Evolutionary conservation across 2,888 invertebrate species (phyloP), one percentile per base, ranked within the genome.

Genomic region (Ecdyonurus torrentis): DNA sequence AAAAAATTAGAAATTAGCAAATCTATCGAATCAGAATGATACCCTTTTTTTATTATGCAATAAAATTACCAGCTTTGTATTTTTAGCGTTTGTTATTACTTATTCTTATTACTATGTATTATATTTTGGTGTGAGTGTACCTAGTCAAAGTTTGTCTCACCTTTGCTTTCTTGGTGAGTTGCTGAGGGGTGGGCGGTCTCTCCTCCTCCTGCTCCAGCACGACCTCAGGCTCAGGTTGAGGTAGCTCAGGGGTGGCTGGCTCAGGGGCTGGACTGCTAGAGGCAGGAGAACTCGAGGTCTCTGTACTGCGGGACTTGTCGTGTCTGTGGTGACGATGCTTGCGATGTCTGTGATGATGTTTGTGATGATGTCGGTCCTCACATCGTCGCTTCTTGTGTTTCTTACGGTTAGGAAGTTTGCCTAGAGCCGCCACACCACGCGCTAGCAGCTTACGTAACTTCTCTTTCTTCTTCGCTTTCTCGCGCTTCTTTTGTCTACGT

Each of bases 301-400:
- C 59, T 23, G 23, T 59, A 3, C 18, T 18, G 18, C 59, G 23
- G 18, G 37, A 37, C 37, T 37, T 37, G 37, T 37, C 37, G 37
- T 37, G 52, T 24, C 60, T 52, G 25, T 75, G 72, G 55, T 78
- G 77, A 67, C 81, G 81, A 58, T 81, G 80, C 65, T 72, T 71
- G 63, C 71, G 77, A 70, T 85, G 83, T 68, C 83, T 83, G 70
- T 88, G 87, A 65, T 83, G 84, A 72, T 88, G 89, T 73, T 87
- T 88, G 69, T 89, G 88, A 70, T 88, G 87, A 15, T 63, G 61
- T n/a, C 60, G 59, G 5, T 63, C 55, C 23, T 61, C 88, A 70
- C 87, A 88, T 64, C 81, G 80, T 64, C 83, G 80, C 68, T 75
- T 73, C 65, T 74, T 74, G 61, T 61, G 64, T 53, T 61, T 64